Conservation (phyloP, 2,888 invertebrate genomes). For the Erynnis tages region DNA sequence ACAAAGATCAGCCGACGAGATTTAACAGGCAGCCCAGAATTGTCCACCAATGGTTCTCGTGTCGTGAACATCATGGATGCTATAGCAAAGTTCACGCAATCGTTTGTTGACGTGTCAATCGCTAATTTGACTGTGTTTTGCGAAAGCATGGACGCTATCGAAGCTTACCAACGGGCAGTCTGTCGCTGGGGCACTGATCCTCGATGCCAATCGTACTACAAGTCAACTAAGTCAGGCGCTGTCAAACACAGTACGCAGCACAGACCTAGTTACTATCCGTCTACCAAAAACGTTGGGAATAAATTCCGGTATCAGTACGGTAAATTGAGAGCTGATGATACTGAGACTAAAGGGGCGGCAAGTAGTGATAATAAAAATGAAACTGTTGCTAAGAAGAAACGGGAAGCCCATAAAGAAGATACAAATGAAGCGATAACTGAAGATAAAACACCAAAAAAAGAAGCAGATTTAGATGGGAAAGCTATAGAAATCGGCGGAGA, state of each 20-base stretch:
- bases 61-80: slow-evolving; percentile 39
- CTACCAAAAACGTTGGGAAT: slow-evolving; percentile 41
- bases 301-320: slow-evolving; percentile 9
- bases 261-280: slow-evolving; percentile 42
- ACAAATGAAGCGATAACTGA: background rate
- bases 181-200: slow-evolving; percentile 31
- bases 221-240: slow-evolving; percentile 47
- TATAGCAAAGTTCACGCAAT: slow-evolving; percentile 43
- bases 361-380: background rate
- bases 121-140: slow-evolving; percentile 55
- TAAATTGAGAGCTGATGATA: slow-evolving; percentile 27
- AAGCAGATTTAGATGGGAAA: background rate
- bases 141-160: slow-evolving; percentile 39
- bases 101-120: slow-evolving; percentile 44
- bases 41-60: background rate
- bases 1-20: slow-evolving; percentile 26
- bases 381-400: slow-evolving; percentile 25
- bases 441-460: slow-evolving; percentile 1
- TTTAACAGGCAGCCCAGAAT: background rate
- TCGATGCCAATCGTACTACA: slow-evolving; percentile 38
- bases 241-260: slow-evolving; percentile 48
- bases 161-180: slow-evolving; percentile 41
- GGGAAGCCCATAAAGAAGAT: slow-evolving; percentile 8
- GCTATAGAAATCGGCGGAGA: background rate
- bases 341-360: background rate